A percentile compares a stretch with the other conserved stretches of the same genome.
phyloP scores from a whole-genome alignment of 2,888 invertebrate species.

The Dinocampus coccinellae region DNA sequence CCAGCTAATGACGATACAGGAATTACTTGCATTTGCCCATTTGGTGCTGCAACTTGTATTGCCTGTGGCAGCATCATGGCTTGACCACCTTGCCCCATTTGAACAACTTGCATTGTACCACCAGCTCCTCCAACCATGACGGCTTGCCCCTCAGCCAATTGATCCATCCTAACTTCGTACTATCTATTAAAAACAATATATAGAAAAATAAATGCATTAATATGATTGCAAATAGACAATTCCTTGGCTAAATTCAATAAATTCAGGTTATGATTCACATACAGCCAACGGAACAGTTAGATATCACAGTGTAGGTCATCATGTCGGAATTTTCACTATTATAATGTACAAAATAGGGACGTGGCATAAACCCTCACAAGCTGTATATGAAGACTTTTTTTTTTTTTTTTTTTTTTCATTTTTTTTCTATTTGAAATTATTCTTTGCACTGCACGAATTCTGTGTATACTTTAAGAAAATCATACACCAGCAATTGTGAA shows the following conservation, averaged over 20 bases:
- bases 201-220: background rate
- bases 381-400: background rate
- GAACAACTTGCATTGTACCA: slow-evolving; percentile 65
- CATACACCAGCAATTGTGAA: background rate
- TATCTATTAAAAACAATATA: background rate
- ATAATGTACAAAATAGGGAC: background rate
- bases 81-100: slow-evolving; percentile 74
- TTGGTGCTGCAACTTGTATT: slow-evolving; percentile 75
- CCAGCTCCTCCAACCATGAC: slow-evolving; percentile 65
- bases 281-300: background rate
- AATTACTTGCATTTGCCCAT: slow-evolving; percentile 80
- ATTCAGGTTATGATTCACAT: background rate
- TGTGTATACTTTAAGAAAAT: background rate
- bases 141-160: slow-evolving; percentile 64
- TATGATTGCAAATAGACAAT: background rate
- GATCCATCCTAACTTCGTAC: slow-evolving; percentile 57
- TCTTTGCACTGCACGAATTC: background rate
- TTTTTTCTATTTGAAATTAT: background rate
- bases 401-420: too few species aligned
- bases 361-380: background rate
- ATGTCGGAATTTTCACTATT: background rate
- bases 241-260: background rate
- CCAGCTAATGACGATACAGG: slow-evolving; percentile 76
- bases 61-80: slow-evolving; percentile 73
- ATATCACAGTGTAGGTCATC: background rate